phyloP scores from a whole-genome alignment of 2,113 vertebrate species.

The Vidua macroura region DNA sequence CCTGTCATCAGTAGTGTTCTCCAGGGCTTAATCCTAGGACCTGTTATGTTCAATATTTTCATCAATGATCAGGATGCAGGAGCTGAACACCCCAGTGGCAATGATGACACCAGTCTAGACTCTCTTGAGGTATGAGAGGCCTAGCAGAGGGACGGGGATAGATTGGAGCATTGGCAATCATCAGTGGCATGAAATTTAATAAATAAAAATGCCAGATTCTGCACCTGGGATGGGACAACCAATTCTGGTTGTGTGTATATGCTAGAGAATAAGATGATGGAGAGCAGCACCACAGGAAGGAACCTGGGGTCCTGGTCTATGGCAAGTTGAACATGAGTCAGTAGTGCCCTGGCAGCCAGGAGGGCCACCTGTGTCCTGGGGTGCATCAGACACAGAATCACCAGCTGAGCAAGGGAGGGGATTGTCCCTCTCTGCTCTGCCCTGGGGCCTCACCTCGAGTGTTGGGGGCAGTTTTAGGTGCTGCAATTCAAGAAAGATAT shows the following conservation, averaged over 20 bases:
- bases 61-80: not conserved
- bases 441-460: fast-evolving
- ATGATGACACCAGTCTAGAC: not conserved
- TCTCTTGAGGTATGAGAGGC: not conserved
- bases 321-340: fast-evolving
- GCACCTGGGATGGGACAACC: not conserved
- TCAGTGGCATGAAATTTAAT: not conserved
- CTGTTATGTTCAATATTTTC: not conserved
- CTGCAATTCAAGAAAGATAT: fast-evolving
- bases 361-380: fast-evolving
- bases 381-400: not conserved
- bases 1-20: not conserved
- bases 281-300: not conserved
- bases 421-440: not conserved
- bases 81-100: not conserved
- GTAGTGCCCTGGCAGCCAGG: not conserved
- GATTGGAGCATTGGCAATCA: not conserved
- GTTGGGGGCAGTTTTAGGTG: not conserved
- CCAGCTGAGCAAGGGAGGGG: not conserved
- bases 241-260: not conserved
- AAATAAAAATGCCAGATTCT: not conserved
- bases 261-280: not conserved
- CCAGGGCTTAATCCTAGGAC: not conserved
- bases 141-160: not conserved
- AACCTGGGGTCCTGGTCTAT: not conserved